These are phyloP conservation scores for Drosophila testacea DNA, from an alignment of 2,888 invertebrate species.

Conservation along the genomic window DNA sequence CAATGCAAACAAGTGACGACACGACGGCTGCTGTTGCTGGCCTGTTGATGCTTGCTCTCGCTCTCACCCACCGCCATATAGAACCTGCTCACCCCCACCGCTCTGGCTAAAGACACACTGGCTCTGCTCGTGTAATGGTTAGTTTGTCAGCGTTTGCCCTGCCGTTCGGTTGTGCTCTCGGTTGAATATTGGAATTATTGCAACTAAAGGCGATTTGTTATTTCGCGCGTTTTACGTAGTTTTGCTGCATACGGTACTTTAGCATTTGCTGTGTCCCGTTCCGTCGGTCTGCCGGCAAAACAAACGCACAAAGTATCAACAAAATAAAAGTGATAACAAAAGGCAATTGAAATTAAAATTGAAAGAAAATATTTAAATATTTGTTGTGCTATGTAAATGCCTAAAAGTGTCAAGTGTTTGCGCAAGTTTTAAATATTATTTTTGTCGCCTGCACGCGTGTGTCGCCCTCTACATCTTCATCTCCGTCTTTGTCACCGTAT, in stretches of 20 bases:
- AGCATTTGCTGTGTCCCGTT: constrained; percentile 14
- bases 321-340: constrained; percentile 18
- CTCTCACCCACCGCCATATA: constrained; percentile 27
- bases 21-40: constrained; percentile 37
- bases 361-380: constrained; percentile 36
- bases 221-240: constrained; percentile 63
- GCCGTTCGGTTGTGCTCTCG: constrained; percentile 71
- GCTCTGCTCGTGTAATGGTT: constrained; percentile 33
- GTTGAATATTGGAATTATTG: constrained; percentile 38
- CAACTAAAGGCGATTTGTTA: constrained; percentile 20
- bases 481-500: background rate
- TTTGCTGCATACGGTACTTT: constrained; percentile 50
- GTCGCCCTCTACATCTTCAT: background rate
- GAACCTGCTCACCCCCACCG: constrained; percentile 35
- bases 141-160: constrained; percentile 72
- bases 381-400: constrained; percentile 40
- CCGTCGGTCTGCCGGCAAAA: constrained; percentile 54
- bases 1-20: constrained; percentile 60
- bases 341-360: constrained; percentile 38
- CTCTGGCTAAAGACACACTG: constrained; percentile 4
- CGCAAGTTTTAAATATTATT: constrained; percentile 30
- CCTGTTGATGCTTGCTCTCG: constrained; percentile 25
- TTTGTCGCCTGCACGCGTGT: constrained; percentile 15
- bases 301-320: constrained; percentile 27
- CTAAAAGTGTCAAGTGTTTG: constrained; percentile 22